Base-by-base conservation (phyloP, 1,140 invertebrate genomes). In the Heliconius nattereri region DNA sequence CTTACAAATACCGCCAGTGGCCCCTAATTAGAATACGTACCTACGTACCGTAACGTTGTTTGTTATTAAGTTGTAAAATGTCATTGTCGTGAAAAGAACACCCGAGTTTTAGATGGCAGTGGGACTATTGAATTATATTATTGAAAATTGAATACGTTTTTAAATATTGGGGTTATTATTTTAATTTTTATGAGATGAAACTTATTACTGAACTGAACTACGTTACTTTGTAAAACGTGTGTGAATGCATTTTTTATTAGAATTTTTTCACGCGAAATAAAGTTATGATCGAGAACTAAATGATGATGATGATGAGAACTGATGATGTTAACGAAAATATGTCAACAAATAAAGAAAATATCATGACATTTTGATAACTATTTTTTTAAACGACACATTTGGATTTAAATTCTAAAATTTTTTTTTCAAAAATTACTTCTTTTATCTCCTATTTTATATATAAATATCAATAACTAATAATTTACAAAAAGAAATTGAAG, bases 21-120 rank as follows among this genome's bases (percentile, higher is more conserved):
- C 85, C 82, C 83, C 86, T 86, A 90, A 90, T 90, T 89, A 91
- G 82, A 86, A 86, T 85, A 84, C 81, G 76, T 85, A 78, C 82
- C 78, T 79, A 60, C 3, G 13, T 45, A 45, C 40, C 40, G 70
- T 81, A 81, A 85, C 84, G 79, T 78, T 85, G 81, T 89, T 87
- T 83, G 79, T 84, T 81, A 81, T 85, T 81, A 77, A 79, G 78
- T 80, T 81, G 74, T 80, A 74, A 80, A 84, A 81, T 84, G 79
- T 84, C 81, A 79, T 60, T 81, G 76, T 78, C 73, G 80, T 78
- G 78, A 78, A 73, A 75, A n/a, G 76, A 76, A 80, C 75, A 80
- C 60, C 70, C 75, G 71, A 26, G 78, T 81, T 78, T 76, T 29
- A 73, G 75, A 16, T 26, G 60, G 70, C 66, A 70, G 3, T 54